Conservation (phyloP, 2,797 vertebrate species). For the Lagorchestes hirsutus region DNA sequence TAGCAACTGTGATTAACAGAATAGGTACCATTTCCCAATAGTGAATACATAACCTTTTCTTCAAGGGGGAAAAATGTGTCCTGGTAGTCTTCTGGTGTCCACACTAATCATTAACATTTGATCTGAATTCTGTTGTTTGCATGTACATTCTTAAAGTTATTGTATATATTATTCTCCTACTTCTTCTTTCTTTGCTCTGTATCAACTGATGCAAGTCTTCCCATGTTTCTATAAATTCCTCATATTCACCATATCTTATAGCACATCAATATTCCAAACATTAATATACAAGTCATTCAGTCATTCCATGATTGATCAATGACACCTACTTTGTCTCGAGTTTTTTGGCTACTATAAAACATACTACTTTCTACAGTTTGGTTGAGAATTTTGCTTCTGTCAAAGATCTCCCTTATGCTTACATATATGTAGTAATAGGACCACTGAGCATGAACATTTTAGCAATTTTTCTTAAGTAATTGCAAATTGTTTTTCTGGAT, state of each 20-base stretch:
- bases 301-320: neutral
- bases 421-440: neutral
- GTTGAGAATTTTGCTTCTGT: neutral
- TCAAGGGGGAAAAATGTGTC: neutral
- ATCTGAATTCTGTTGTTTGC: neutral
- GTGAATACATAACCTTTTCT: neutral
- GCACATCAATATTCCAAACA: neutral
- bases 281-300: neutral
- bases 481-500: neutral
- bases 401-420: neutral
- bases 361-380: neutral
- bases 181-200: neutral
- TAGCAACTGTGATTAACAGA: neutral
- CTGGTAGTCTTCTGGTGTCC: neutral
- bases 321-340: neutral
- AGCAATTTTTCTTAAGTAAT: neutral
- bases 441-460: neutral
- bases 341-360: neutral
- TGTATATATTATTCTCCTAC: neutral
- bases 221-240: neutral
- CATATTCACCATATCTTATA: neutral
- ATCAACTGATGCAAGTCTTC: neutral
- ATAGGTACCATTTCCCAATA: neutral
- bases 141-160: neutral
- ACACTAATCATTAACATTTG: neutral